Evolutionary conservation across 2,797 vertebrate genomes (phyloP).

Genomic region (Enteromius anoplus): DNA sequence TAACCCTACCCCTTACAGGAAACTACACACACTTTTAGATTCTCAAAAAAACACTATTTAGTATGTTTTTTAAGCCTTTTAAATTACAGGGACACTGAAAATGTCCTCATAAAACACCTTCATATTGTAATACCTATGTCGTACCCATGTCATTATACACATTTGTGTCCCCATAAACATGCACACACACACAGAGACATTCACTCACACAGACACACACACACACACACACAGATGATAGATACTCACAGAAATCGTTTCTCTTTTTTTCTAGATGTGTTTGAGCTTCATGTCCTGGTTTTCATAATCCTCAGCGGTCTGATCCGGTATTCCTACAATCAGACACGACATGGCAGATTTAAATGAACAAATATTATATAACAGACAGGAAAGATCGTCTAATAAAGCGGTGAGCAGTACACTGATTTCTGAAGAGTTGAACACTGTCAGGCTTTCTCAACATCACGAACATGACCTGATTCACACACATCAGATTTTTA

Average conservation of each 20-base stretch:
- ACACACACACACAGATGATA: conserved; percentile 35
- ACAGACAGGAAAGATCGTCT: conserved; percentile 15
- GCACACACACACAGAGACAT: not conserved
- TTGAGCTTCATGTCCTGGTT: conserved; percentile 58
- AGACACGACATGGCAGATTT: conserved; percentile 50
- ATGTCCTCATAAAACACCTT: too few relatives aligned
- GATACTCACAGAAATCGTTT: conserved; percentile 33
- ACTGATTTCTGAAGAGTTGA: not conserved
- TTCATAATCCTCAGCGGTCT: conserved; percentile 51
- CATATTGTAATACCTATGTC: too few relatives aligned
- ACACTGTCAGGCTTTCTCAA: not conserved
- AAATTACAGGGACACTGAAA: too few relatives aligned
- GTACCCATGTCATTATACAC: too few relatives aligned
- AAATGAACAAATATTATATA: conserved; percentile 35
- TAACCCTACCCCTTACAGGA: too few relatives aligned
- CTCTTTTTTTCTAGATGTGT: conserved; percentile 48
- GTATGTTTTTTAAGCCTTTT: too few relatives aligned
- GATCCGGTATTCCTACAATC: conserved; percentile 46
- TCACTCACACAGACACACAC: too few relatives aligned
- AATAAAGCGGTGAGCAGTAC: conserved; percentile 61
- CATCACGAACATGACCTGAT: not conserved
- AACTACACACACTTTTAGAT: too few relatives aligned
- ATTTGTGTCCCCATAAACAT: too few relatives aligned
- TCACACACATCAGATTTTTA: too few relatives aligned
- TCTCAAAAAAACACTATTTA: too few relatives aligned